Evolutionary conservation across 92 coral and sea anemone species (phyloP), one percentile per base, ranked within the genome.

Genomic region (Chrysogorgia sp.): DNA sequence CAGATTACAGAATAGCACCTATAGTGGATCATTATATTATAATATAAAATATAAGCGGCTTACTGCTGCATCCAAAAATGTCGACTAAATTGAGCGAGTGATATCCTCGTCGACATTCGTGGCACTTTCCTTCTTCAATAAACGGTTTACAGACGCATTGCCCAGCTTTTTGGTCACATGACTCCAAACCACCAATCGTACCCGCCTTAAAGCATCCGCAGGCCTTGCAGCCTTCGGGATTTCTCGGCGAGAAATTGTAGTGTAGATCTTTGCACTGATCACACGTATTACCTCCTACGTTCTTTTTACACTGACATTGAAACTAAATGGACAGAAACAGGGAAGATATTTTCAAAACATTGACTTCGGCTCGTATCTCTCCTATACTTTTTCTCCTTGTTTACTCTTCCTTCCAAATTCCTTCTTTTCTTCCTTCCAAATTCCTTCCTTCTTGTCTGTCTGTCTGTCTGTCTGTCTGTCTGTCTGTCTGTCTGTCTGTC

Each of bases 51-150:
- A 37, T 10, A 4, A 37, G 43, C 9, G 15, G 13, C 28, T 35
- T 75, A 91, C 98, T 97, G 67, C 75, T 69, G 58, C 98, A 93
- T 4, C 98, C 98, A 75, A 93, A 93, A 14, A 91, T 53, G 75
- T 91, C 90, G 40, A 81, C 83, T 19, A 86, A 86, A 67, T 22
- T 63, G 74, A 89, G 76, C 7, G 90, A 85, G 66, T 89, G 80
- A 65, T 61, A 91, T 19, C 98, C 98, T 67, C 90, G 86, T 34
- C 49, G 58, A 60, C 98, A 93, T 29, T 87, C 74, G 32, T 78
- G 68, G 63, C 98, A 93, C 71, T 85, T 92, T 57, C 55, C 74
- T 37, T 96, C 98, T 13, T 80, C 88, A 71, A 83, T 90, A 79
- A 87, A 89, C 34, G 75, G 77, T 67, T 91, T 93, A 70, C 98